Percentiles rank a stretch among this genome's conserved stretches.
These are phyloP conservation scores for Semaprochilodus insignis DNA, from an alignment of 2,797 vertebrate species.

Conservation along the genomic window DNA sequence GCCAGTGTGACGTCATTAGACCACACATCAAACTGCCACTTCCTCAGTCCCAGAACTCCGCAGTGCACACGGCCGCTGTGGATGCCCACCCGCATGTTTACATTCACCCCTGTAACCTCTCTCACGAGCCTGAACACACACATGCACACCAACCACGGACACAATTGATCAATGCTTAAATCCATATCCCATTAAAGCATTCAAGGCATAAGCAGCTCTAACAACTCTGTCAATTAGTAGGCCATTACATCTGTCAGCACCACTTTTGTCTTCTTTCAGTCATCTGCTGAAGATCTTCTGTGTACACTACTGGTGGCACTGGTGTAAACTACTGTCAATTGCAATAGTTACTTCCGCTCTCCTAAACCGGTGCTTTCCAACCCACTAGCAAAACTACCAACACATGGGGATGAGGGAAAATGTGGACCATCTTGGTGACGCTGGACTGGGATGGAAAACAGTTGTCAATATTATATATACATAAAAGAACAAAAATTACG, in stretches of 20 bases:
- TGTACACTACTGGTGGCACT: not conserved
- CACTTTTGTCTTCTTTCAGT: not conserved
- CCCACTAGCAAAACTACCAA: no score
- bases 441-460: no score
- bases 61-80: slow-evolving; percentile 97
- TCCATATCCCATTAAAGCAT: not conserved
- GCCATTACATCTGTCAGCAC: not conserved
- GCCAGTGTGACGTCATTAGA: slow-evolving; percentile 96
- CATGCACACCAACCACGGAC: slow-evolving; percentile 4
- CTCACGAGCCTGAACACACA: slow-evolving; percentile 86
- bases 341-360: no score
- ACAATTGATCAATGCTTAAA: not conserved
- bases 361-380: no score
- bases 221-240: not conserved
- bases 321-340: not conserved
- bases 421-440: no score
- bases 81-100: slow-evolving; percentile 98
- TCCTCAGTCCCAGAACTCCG: slow-evolving; percentile 92
- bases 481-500: no score
- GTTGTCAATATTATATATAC: no score
- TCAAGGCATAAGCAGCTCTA: not conserved
- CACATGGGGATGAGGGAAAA: no score
- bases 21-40: slow-evolving; percentile 99
- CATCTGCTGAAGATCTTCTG: not conserved
- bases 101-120: slow-evolving; percentile 96